These are phyloP conservation scores for Cecidostiba fungosa DNA, from an alignment of 2,888 invertebrate species.

Conservation along the genomic window DNA sequence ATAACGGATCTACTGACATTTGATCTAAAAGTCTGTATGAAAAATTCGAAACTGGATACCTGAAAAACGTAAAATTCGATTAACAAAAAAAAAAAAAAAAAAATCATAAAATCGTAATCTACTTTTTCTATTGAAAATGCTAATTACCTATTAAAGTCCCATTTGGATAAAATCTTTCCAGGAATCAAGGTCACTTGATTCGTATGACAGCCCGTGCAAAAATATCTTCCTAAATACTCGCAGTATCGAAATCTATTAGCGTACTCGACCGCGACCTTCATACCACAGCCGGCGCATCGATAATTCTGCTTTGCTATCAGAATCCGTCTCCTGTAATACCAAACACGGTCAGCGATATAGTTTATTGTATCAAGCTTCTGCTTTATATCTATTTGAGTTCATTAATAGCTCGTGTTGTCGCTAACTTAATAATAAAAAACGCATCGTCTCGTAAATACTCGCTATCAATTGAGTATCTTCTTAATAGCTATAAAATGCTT, in stretches of 20 bases:
- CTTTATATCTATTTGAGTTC: neutral
- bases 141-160: slow-evolving; percentile 84
- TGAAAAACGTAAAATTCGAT: slow-evolving; percentile 76
- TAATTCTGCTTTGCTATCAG: slow-evolving; percentile 88
- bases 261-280: slow-evolving; percentile 88
- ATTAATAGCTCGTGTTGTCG: neutral
- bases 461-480: neutral
- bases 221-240: slow-evolving; percentile 91
- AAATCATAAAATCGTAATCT: slow-evolving; percentile 50
- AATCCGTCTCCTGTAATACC: slow-evolving; percentile 82
- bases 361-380: neutral
- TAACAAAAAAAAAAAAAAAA: slow-evolving; percentile 52
- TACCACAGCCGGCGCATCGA: slow-evolving; percentile 92
- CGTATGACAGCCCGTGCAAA: slow-evolving; percentile 93
- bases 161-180: slow-evolving; percentile 84
- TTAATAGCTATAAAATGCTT: neutral
- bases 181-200: slow-evolving; percentile 88
- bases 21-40: slow-evolving; percentile 88
- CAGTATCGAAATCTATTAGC: slow-evolving; percentile 90
- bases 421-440: neutral
- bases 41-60: slow-evolving; percentile 91
- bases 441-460: neutral
- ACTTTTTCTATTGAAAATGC: neutral
- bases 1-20: slow-evolving; percentile 89
- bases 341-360: slow-evolving; percentile 31